Evolutionary conservation across 1,140 invertebrate species (phyloP).

Genomic region (Pectinophora gossypiella): DNA sequence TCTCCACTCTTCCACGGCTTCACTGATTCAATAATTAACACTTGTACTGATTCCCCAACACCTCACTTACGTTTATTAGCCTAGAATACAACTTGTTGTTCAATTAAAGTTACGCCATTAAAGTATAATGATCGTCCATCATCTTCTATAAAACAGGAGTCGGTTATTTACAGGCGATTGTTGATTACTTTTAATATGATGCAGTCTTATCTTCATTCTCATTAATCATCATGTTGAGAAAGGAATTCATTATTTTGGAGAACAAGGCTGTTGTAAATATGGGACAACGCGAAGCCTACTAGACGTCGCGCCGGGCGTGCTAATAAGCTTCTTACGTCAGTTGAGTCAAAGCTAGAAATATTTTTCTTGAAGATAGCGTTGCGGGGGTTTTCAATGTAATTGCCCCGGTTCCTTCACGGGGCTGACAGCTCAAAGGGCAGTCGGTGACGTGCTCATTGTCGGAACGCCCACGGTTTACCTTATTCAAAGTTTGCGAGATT

Average conservation of each 20-base stretch:
- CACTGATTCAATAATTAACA: not conserved
- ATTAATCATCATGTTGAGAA: too few relatives aligned
- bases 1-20: not conserved
- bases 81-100: too few relatives aligned
- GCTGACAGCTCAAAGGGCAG: conserved; percentile 68
- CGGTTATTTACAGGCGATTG: too few relatives aligned
- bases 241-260: too few relatives aligned
- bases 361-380: conserved; percentile 69
- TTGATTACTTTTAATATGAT: too few relatives aligned
- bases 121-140: too few relatives aligned
- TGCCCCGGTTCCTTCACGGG: conserved; percentile 67
- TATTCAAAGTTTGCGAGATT: conserved; percentile 54
- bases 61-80: not conserved
- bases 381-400: conserved; percentile 69
- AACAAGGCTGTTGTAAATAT: too few relatives aligned
- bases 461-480: conserved; percentile 62
- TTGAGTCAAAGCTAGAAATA: conserved; percentile 51
- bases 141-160: too few relatives aligned
- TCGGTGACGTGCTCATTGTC: conserved; percentile 66
- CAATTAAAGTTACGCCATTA: too few relatives aligned
- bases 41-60: not conserved
- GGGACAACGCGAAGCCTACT: too few relatives aligned
- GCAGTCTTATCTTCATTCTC: too few relatives aligned
- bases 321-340: conserved; percentile 66
- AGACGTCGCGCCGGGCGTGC: conserved; percentile 44